Base-by-base conservation (phyloP, 2,797 vertebrate genomes). In the Artibeus lituratus region DNA sequence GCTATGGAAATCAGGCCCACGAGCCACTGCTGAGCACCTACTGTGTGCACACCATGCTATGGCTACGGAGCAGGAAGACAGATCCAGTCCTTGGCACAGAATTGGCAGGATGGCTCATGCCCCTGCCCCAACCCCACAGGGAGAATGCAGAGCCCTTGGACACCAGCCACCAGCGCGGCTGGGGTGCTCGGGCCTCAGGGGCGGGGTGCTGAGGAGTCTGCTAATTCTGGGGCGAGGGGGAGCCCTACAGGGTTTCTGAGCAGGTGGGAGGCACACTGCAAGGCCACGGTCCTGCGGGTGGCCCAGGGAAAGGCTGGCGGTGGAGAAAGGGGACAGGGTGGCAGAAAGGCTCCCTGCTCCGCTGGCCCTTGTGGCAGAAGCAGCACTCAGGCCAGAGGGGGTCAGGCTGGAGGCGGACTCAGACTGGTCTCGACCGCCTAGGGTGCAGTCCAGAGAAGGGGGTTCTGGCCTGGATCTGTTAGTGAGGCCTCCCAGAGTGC, bases 391-490 rank as follows among this genome's bases (percentile, higher is more conserved):
- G 51, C 10, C 55, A 4, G 55, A 1, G 55, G 55, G 14, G 55
- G 24, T 26, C 55, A 57, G 55, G 55, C 55, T 24, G 55, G 3
- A 72, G 69, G 39, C 37, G 0, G 3, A 39, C 59, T 26, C 11
- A 3, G 67, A 29, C 0, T 7, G 49, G 59, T 32, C 3, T 15
- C 1, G 8, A 39, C 65, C 11, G 39, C 11, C 15, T 26, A 19
- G 29, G 1, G 22, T 0, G 10, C 11, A 3, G 3, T 0, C 12
- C 12, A 26, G 37, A 55, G 19, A 69, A 24, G n/a, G 39, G 10
- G 39, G 10, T 3, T 10, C 74, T 0, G 0, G 19, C 24, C 22
- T 10, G 72, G 47, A 12, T 16, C 8, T 2, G 2, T 37, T 10
- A 11, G 55, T 44, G 29, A 91, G 12, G 55, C 59, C 87, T 78